Percentiles rank a stretch among this genome's conserved stretches.
These are phyloP conservation scores for Heteronetta atricapilla DNA, from an alignment of 2,113 vertebrate genomes.

Conservation along the genomic window DNA sequence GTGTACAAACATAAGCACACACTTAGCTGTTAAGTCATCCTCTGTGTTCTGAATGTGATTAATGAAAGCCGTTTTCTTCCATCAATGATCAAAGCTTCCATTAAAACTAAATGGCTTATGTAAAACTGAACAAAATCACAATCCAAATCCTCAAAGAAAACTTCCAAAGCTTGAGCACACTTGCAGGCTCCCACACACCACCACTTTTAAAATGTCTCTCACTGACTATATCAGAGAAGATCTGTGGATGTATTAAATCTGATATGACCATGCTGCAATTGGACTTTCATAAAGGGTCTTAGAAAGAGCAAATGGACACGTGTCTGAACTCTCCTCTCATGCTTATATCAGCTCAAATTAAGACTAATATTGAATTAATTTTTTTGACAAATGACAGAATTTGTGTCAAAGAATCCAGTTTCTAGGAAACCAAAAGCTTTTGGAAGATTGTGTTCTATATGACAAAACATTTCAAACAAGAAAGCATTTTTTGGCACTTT, in stretches of 20 bases:
- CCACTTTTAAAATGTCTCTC: background rate
- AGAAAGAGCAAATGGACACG: background rate
- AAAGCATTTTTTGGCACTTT: background rate
- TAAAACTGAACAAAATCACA: background rate
- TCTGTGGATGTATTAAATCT: slow-evolving; percentile 6
- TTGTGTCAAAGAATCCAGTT: background rate
- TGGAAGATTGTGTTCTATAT: background rate
- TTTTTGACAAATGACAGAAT: background rate
- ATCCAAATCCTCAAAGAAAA: background rate
- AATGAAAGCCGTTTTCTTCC: slow-evolving; percentile 8
- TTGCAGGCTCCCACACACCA: accelerated
- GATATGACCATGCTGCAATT: background rate
- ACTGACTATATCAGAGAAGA: background rate
- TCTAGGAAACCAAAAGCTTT: background rate
- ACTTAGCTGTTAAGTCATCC: background rate
- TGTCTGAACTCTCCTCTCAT: background rate
- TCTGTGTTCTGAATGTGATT: background rate
- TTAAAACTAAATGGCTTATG: slow-evolving; percentile 15
- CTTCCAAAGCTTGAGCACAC: accelerated
- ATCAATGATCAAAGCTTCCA: slow-evolving; percentile 51
- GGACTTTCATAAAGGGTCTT: background rate
- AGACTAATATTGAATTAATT: background rate
- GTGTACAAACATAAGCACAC: background rate
- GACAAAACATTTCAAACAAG: background rate
- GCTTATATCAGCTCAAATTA: background rate